Conservation (phyloP, 1,140 invertebrate genomes). For the Ips typographus region DNA sequence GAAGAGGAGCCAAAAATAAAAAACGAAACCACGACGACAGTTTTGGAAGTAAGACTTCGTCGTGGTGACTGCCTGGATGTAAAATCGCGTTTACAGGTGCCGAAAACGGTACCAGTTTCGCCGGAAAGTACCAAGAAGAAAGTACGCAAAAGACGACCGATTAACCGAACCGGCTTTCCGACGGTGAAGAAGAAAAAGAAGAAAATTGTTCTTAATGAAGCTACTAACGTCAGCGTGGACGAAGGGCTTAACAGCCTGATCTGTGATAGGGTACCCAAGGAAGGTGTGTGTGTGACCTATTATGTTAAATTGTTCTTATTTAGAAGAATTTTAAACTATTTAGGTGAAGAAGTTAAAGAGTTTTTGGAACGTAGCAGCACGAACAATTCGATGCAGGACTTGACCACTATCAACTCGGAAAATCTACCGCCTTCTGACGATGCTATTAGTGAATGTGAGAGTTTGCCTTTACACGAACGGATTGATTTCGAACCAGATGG, state of each 20-base stretch:
- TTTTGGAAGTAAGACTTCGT: conserved; percentile 10
- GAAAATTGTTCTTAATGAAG: conserved; percentile 50
- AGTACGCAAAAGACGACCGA: conserved; percentile 70
- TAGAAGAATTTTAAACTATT: conserved; percentile 5
- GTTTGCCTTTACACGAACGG: conserved; percentile 55
- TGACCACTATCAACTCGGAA: conserved; percentile 15
- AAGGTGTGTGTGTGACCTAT: conserved; percentile 48
- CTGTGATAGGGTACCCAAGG: conserved; percentile 65
- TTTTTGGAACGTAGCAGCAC: conserved; percentile 55
- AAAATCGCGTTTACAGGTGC: conserved; percentile 31
- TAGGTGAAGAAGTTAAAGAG: conserved; percentile 59
- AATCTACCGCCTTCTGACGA: conserved; percentile 51
- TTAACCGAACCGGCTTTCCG: conserved; percentile 85
- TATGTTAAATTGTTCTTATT: not conserved
- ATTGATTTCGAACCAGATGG: conserved; percentile 44
- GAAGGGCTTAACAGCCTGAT: conserved; percentile 24
- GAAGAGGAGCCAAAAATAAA: conserved; percentile 16
- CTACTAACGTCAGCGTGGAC: not conserved
- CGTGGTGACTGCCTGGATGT: not conserved
- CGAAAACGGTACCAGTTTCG: conserved; percentile 51
- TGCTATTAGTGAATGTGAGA: conserved; percentile 60
- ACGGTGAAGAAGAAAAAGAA: conserved; percentile 83
- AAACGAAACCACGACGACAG: conserved; percentile 4
- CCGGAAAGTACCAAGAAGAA: conserved; percentile 61
- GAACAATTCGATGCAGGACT: conserved; percentile 15